A percentile compares a stretch with the other conserved stretches of the same genome.
phyloP scores from a whole-genome alignment of 2,797 vertebrate species.

The Rhincodon typus region DNA sequence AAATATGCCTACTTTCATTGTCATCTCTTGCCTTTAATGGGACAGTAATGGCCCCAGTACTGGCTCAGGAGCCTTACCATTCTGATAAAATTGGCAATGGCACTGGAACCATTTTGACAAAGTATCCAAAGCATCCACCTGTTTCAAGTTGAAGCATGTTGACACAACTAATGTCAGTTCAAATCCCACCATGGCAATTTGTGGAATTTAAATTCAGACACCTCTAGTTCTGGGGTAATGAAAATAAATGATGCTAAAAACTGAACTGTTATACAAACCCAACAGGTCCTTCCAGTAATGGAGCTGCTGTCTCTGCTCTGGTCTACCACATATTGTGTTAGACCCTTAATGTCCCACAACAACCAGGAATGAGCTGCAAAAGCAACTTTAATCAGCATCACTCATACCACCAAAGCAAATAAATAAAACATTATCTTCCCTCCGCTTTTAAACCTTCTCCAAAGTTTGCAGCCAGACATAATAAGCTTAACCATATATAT shows the following conservation, averaged over 20 bases:
- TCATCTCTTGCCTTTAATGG: not conserved
- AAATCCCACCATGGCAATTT: not conserved
- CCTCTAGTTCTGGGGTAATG: not conserved
- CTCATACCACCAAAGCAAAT: not conserved
- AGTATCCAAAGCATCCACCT: not conserved
- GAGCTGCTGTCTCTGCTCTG: not conserved
- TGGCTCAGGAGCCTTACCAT: not conserved
- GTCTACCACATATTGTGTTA: not conserved
- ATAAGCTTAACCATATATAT: constrained; percentile 47
- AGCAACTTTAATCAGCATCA: not conserved
- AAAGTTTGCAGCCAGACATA: not conserved
- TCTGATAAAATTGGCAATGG: not conserved
- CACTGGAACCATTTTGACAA: not conserved
- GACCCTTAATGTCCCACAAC: no score
- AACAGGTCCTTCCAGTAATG: not conserved
- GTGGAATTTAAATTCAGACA: no score
- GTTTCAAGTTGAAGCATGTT: not conserved
- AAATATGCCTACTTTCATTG: not conserved
- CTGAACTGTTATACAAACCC: not conserved
- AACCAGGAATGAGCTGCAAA: not conserved
- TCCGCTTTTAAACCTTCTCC: not conserved
- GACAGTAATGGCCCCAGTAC: not conserved
- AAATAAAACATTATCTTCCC: not conserved
- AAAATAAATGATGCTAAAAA: not conserved
- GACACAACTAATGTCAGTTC: not conserved